A percentile compares a stretch with the other conserved stretches of the same genome.
These are phyloP conservation scores for Aphaenogaster floridana DNA, from an alignment of 1,140 invertebrate species.

Conservation along the genomic window DNA sequence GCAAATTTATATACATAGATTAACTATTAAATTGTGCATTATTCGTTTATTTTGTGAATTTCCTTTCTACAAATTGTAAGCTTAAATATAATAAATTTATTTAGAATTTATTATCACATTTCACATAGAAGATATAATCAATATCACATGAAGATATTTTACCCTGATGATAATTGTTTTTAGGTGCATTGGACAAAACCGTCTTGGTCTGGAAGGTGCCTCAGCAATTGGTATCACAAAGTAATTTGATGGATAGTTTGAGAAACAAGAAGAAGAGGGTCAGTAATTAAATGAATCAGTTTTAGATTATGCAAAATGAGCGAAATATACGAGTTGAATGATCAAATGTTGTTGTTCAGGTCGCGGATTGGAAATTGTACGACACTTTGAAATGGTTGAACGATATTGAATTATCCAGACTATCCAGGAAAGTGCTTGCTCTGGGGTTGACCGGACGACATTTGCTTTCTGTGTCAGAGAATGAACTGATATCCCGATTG, in stretches of 20 bases:
- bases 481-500: slow-evolving; percentile 87
- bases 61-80: slow-evolving; percentile 4
- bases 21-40: not conserved
- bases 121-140: not conserved
- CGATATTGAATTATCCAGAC: slow-evolving; percentile 87
- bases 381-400: slow-evolving; percentile 90
- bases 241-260: slow-evolving; percentile 80
- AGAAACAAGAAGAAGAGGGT: slow-evolving; percentile 80
- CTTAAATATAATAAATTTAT: not conserved
- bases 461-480: slow-evolving; percentile 87
- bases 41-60: not conserved
- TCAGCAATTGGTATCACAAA: slow-evolving; percentile 86
- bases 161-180: not conserved
- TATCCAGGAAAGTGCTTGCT: slow-evolving; percentile 86
- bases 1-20: slow-evolving; percentile 15
- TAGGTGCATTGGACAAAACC: slow-evolving; percentile 87
- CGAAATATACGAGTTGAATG: not conserved
- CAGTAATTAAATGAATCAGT: not conserved
- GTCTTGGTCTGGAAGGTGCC: slow-evolving; percentile 88
- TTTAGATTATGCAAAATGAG: not conserved
- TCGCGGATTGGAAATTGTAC: slow-evolving; percentile 88
- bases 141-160: slow-evolving; percentile 17
- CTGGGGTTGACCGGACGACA: slow-evolving; percentile 88
- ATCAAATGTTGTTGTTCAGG: slow-evolving; percentile 66
- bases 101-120: not conserved